Conservation (phyloP, 2,888 invertebrate species). For the Nemoura dubitans region DNA sequence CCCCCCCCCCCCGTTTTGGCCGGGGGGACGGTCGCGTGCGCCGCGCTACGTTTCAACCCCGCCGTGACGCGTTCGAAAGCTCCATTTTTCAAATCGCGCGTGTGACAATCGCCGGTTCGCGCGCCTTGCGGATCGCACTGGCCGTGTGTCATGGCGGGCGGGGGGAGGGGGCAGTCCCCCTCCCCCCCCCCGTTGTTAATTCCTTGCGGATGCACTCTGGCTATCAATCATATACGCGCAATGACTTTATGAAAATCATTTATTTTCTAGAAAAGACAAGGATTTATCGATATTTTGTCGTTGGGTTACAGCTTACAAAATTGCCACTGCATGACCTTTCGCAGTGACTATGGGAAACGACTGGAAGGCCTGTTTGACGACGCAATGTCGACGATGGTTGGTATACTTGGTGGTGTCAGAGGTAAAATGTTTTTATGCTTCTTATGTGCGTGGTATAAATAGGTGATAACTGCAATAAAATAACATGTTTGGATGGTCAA, state of each 20-base stretch:
- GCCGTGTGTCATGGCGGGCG: slow-evolving; percentile 22
- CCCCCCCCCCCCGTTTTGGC: no score
- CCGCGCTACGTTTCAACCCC: no score
- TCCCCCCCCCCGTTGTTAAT: background rate
- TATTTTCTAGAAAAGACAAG: background rate
- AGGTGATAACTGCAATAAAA: no score
- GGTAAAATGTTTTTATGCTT: no score
- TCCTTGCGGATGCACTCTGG: background rate
- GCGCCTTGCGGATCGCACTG: background rate
- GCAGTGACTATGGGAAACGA: no score
- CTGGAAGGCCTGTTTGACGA: background rate
- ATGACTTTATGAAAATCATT: background rate
- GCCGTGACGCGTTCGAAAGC: no score
- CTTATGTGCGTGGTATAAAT: no score
- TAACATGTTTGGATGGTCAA: no score
- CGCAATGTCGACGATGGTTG: background rate
- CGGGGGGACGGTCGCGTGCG: no score
- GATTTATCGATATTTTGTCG: background rate
- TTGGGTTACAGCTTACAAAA: no score
- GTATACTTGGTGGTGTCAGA: background rate
- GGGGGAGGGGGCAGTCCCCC: slow-evolving; percentile 34
- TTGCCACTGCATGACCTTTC: no score
- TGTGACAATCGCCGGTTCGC: background rate
- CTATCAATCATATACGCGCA: background rate
- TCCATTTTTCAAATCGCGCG: no score